Percentiles rank a stretch among this genome's conserved stretches.
These are phyloP conservation scores for Drosophila subsilvestris DNA, from an alignment of 2,888 invertebrate genomes.

Conservation along the genomic window DNA sequence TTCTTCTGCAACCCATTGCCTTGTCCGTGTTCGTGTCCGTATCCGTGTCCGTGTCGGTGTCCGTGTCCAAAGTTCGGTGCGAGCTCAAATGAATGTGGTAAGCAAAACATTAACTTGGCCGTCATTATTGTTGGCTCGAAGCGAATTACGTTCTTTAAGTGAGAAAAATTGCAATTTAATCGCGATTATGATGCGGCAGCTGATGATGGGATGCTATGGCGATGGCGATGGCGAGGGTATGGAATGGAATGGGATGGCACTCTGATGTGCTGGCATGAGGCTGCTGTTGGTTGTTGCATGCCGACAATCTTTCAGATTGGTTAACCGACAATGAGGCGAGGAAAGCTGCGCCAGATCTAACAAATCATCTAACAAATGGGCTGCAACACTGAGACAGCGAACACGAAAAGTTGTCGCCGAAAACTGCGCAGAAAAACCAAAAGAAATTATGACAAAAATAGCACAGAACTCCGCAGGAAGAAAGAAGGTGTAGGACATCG, in stretches of 20 bases:
- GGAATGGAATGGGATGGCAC: background rate
- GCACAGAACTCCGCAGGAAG: too few species aligned
- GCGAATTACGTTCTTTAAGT: conserved; percentile 58
- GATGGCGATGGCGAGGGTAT: conserved; percentile 3
- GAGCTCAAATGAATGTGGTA: conserved; percentile 60
- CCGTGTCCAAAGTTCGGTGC: conserved; percentile 50
- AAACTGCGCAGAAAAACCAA: too few species aligned
- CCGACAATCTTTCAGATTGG: background rate
- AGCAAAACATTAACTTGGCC: conserved; percentile 55
- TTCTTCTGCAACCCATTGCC: conserved; percentile 13
- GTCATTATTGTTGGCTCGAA: conserved; percentile 41
- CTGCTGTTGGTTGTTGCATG: background rate
- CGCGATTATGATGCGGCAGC: conserved; percentile 50
- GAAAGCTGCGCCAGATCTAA: background rate
- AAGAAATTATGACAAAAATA: too few species aligned
- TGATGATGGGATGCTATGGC: conserved; percentile 41
- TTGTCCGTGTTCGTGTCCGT: too few species aligned
- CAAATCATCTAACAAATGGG: background rate
- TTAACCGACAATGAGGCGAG: background rate
- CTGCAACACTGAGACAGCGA: background rate
- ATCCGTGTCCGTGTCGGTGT: conserved; percentile 48
- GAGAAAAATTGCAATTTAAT: conserved; percentile 81
- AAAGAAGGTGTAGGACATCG: too few species aligned
- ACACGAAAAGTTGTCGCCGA: background rate
- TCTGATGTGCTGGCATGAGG: background rate